Evolutionary conservation across 2,797 vertebrate species (phyloP), one percentile per base, ranked within the genome.

Genomic region (Falco columbarius): DNA sequence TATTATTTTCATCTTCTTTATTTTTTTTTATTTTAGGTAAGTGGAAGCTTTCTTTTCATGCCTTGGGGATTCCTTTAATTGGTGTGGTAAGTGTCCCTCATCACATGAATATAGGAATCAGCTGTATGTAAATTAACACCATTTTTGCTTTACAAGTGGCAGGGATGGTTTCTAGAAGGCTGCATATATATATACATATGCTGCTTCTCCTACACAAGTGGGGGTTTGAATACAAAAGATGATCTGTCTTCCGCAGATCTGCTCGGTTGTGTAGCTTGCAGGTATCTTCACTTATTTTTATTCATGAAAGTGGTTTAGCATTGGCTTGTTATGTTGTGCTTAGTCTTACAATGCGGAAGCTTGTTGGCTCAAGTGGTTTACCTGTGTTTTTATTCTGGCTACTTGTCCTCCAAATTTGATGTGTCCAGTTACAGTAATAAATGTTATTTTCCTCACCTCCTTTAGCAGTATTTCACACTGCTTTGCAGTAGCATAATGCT

Each of bases 51-150:
- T 95, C 88, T 95, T 90, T 96, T 97, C 91, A 2, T 97, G 97
- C 81, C 90, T 97, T 86, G 77, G 54, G 88, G 85, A 92, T 73
- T 6, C 54, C 13, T 94, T 93, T 96, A 89, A 87, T 95, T 91
- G 71, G 88, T 93, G 97, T 96, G 98, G 98, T 98, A 98, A 98
- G 98, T 98, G 97, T 55, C 96, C 32, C 52, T 86, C 81, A 89
- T 93, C 46, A 63, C 38, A 27, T 65, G 54, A 94, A 79, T 52
- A 90, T 36, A 7, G 9, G 40, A 18, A 49, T 97, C 67, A 72
- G 77, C 85, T 94, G 34, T 81, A 27, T 93, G 40, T 75, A 72
- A 97, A 80, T 85, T 68, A 93, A 30, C 38, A 30, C 19, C 4
- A 2, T 46, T 0, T 0, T 67, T 56, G 24, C 34, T 72, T 81